phyloP scores from a whole-genome alignment of 2,797 vertebrate species.

The Cuniculus paca region DNA sequence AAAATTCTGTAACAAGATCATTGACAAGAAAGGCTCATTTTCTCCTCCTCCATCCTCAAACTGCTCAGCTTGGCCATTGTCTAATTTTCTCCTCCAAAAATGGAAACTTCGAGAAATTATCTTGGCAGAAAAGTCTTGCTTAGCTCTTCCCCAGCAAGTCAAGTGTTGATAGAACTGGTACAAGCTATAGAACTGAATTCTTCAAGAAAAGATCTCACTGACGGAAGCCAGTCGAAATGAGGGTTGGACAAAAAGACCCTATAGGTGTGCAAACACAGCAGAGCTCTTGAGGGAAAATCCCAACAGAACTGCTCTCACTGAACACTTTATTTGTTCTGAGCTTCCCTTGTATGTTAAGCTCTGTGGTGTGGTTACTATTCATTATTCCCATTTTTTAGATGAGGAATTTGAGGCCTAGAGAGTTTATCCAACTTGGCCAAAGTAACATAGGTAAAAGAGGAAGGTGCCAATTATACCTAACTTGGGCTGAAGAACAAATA shows the following conservation, averaged over 20 bases:
- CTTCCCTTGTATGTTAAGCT: not conserved
- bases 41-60: conserved; percentile 62
- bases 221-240: conserved; percentile 33
- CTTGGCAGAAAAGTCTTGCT: conserved; percentile 77
- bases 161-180: conserved; percentile 63
- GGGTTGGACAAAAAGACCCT: not conserved
- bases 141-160: conserved; percentile 64
- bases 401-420: not conserved
- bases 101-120: conserved; percentile 80
- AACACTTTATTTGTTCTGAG: not conserved
- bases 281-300: not conserved
- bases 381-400: not conserved
- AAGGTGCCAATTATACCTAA: not conserved
- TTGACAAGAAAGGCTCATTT: conserved; percentile 62
- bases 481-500: not conserved
- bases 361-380: not conserved
- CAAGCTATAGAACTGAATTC: conserved; percentile 58
- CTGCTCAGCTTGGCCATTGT: conserved; percentile 79
- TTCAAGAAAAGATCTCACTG: not conserved
- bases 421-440: not conserved
- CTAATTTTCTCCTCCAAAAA: conserved; percentile 80
- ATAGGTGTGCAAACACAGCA: not conserved
- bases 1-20: conserved; percentile 68
- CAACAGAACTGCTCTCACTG: fast-evolving
- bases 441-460: not conserved